phyloP scores from a whole-genome alignment of 2,797 vertebrate genomes.

The Acropternis orthonyx region DNA sequence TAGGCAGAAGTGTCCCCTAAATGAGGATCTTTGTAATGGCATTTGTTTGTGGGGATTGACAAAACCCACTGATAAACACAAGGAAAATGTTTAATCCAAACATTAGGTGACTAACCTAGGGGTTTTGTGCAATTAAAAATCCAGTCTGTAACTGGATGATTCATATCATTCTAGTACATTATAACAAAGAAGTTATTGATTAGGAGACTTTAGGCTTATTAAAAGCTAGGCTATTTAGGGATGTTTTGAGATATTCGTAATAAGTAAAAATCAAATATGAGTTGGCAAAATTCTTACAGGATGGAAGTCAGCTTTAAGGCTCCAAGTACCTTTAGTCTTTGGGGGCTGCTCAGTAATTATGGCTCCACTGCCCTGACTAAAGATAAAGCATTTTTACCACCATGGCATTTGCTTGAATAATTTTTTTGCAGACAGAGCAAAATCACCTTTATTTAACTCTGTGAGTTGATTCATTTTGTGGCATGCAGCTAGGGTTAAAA shows the following conservation, averaged over 20 bases:
- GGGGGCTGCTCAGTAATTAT: constrained; percentile 46
- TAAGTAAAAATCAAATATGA: not conserved
- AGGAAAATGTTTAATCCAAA: not conserved
- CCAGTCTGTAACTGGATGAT: not conserved
- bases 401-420: constrained; percentile 36
- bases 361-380: constrained; percentile 32
- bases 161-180: not conserved
- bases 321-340: constrained; percentile 4
- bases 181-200: not conserved
- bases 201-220: not conserved
- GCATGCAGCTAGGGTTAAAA: not conserved
- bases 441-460: constrained; percentile 48
- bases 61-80: not conserved
- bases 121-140: not conserved
- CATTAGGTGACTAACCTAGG: not conserved
- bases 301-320: constrained; percentile 15
- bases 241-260: not conserved
- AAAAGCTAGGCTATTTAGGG: not conserved
- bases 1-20: not conserved
- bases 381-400: constrained; percentile 50
- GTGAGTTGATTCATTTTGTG: constrained; percentile 18
- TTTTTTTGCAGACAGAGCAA: constrained; percentile 47
- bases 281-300: not conserved
- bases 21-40: not conserved
- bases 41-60: not conserved